These are phyloP conservation scores for Dicrurus megarhynchus DNA, from an alignment of 2,113 vertebrate genomes.

Conservation along the genomic window DNA sequence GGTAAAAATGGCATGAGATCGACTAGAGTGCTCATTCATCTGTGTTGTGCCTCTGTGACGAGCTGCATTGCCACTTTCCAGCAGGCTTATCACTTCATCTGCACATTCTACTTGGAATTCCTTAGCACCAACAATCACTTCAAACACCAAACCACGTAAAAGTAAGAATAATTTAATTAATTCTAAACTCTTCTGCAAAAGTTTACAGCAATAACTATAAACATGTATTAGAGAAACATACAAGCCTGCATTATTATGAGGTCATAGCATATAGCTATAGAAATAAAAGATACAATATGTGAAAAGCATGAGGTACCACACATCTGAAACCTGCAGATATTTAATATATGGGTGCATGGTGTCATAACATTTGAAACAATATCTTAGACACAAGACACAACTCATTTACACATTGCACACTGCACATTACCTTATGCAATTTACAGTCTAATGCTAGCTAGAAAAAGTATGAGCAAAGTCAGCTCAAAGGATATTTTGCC, in stretches of 20 bases:
- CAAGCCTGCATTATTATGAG: not conserved
- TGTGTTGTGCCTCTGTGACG: conserved; percentile 82
- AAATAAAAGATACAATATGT: not conserved
- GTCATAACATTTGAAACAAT: not conserved
- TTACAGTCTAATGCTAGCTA: not conserved
- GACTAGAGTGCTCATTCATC: conserved; percentile 88
- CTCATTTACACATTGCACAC: not conserved
- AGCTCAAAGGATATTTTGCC: not conserved
- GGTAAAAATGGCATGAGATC: conserved; percentile 89
- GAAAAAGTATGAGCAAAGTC: not conserved
- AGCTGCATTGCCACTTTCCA: conserved; percentile 81
- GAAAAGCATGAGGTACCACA: not conserved
- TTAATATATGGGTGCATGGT: not conserved
- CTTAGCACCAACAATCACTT: conserved; percentile 88
- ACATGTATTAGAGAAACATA: not conserved
- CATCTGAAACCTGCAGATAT: not conserved
- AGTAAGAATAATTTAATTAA: not conserved
- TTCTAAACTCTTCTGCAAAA: not conserved
- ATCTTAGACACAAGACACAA: not conserved
- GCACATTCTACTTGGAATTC: conserved; percentile 80
- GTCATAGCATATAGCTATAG: not conserved
- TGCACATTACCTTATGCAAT: not conserved
- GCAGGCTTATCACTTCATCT: conserved; percentile 81
- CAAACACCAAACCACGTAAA: conserved; percentile 34
- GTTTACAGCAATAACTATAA: not conserved